phyloP scores from a whole-genome alignment of 2,888 invertebrate genomes.

The Notodonta ziczac region DNA sequence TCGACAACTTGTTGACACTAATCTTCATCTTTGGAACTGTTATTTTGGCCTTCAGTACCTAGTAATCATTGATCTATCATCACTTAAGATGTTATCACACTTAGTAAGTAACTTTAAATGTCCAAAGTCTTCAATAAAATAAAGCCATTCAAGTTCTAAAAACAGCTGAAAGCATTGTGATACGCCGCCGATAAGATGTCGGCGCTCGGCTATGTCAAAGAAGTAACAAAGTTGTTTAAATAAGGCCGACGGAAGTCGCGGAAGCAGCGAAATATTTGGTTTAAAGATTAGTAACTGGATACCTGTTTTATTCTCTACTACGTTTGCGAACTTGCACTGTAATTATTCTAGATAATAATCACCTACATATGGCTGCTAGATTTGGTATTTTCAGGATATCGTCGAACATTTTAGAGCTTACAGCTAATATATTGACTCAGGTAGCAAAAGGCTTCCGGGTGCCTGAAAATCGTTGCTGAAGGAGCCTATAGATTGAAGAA shows the following conservation, averaged over 20 bases:
- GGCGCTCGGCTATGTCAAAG: not conserved
- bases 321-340: not conserved
- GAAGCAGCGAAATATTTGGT: conserved; percentile 1
- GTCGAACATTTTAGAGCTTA: too few species aligned
- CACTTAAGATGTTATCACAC: not conserved
- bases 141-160: not conserved
- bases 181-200: not conserved
- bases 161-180: not conserved
- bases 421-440: too few species aligned
- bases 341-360: too few species aligned
- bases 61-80: not conserved
- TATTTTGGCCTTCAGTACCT: not conserved
- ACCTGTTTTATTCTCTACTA: too few species aligned
- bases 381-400: too few species aligned
- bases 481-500: not conserved
- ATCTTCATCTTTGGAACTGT: not conserved
- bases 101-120: not conserved
- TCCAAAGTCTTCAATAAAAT: not conserved
- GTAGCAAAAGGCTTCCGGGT: too few species aligned
- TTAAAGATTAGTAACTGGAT: not conserved
- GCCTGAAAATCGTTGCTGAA: not conserved
- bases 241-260: not conserved
- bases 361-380: too few species aligned
- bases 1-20: not conserved
- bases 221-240: not conserved